Conservation (phyloP, 92 coral and sea anemone species). For the Hydrozoanthus gracilis region DNA sequence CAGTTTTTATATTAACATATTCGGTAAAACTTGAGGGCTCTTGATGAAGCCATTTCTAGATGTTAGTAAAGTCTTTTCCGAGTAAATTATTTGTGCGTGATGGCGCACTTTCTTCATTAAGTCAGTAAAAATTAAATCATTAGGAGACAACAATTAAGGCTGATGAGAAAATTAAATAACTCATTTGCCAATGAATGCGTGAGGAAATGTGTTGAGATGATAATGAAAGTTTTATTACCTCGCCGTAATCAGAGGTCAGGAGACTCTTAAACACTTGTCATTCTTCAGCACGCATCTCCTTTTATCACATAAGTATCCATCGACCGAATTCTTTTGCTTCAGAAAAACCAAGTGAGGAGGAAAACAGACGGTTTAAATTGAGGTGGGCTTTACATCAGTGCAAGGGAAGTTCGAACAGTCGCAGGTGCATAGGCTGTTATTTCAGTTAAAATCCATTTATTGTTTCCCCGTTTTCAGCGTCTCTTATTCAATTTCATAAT, state of each 20-base stretch:
- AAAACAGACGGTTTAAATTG: neutral
- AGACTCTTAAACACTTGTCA: constrained; percentile 38
- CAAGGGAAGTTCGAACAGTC: neutral
- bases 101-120: constrained; percentile 39
- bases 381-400: neutral
- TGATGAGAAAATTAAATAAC: constrained; percentile 88
- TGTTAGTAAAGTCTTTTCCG: neutral
- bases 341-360: neutral
- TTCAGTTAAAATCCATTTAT: neutral
- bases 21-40: neutral
- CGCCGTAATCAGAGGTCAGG: constrained; percentile 48
- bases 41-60: neutral
- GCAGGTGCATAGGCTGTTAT: constrained; percentile 27
- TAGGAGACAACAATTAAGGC: constrained; percentile 86
- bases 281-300: constrained; percentile 8
- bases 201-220: constrained; percentile 50
- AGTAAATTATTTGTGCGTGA: neutral
- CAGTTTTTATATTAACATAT: neutral
- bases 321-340: constrained; percentile 15
- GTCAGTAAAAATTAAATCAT: constrained; percentile 63
- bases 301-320: neutral
- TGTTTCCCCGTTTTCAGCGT: constrained; percentile 1
- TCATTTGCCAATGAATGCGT: constrained; percentile 85
- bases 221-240: constrained; percentile 58
- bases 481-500: constrained; percentile 6